Conservation (phyloP, 2,888 invertebrate genomes). For the Lepetodrilus schrolli region DNA sequence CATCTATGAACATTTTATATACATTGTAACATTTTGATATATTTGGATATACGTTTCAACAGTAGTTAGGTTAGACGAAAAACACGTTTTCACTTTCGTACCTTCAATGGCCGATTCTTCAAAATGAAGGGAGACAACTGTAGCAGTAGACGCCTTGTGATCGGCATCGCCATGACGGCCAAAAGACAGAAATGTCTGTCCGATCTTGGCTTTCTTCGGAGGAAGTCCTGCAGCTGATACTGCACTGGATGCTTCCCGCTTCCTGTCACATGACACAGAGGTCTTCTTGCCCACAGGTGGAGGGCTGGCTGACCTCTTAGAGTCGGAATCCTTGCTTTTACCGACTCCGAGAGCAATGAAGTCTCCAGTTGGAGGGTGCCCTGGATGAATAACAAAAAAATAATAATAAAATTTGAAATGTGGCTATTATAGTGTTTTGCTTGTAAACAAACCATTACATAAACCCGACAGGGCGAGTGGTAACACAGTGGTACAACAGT, state of each 20-base stretch:
- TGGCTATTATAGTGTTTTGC: neutral
- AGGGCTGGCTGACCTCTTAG: slow-evolving; percentile 41
- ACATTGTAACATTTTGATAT: too few species aligned
- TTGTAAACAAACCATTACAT: neutral
- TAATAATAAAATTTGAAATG: neutral
- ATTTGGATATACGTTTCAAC: too few species aligned
- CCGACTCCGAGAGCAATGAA: slow-evolving; percentile 73
- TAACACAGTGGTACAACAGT: too few species aligned
- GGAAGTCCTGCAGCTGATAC: slow-evolving; percentile 54
- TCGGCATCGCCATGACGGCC: slow-evolving; percentile 62
- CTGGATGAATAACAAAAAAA: slow-evolving; percentile 22
- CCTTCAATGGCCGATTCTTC: slow-evolving; percentile 82
- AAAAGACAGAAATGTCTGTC: slow-evolving; percentile 68
- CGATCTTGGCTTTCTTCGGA: slow-evolving; percentile 74
- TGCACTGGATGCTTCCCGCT: slow-evolving; percentile 79
- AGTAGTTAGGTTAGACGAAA: too few species aligned
- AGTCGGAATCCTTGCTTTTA: slow-evolving; percentile 41
- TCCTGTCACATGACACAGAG: slow-evolving; percentile 78
- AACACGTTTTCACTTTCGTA: too few species aligned
- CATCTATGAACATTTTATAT: too few species aligned
- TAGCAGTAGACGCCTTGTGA: slow-evolving; percentile 60
- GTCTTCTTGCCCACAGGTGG: slow-evolving; percentile 41
- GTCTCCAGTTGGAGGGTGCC: slow-evolving; percentile 70
- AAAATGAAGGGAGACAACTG: slow-evolving; percentile 52
- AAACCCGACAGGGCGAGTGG: too few species aligned